These are phyloP conservation scores for Calonectris borealis DNA, from an alignment of 2,113 vertebrate species.

Conservation along the genomic window DNA sequence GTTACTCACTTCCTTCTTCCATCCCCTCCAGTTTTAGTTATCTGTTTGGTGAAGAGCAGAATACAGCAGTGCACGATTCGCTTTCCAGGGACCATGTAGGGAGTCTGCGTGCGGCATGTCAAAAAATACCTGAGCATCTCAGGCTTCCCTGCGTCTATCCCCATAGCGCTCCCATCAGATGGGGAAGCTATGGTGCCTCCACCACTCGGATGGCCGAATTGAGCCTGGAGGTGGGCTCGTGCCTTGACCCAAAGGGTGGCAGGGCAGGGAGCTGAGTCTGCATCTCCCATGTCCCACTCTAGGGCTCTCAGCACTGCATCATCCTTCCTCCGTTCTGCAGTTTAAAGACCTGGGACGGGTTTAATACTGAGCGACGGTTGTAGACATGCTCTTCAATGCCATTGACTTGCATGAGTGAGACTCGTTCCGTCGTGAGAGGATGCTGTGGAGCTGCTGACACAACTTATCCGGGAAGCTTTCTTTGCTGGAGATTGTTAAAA, in stretches of 20 bases:
- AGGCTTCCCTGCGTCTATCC: not conserved
- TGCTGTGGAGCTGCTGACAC: not conserved
- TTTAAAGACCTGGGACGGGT: not conserved
- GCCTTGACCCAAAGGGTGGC: not conserved
- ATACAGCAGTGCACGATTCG: not conserved
- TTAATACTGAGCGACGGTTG: fast-evolving
- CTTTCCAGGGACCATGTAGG: not conserved
- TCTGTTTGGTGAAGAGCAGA: not conserved
- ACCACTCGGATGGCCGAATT: fast-evolving
- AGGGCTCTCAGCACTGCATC: fast-evolving
- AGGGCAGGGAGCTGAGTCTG: not conserved
- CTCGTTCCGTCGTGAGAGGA: not conserved
- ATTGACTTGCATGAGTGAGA: not conserved
- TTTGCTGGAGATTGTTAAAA: not conserved
- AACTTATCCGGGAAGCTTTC: not conserved
- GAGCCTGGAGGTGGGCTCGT: fast-evolving
- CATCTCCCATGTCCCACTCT: not conserved
- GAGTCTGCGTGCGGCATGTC: not conserved
- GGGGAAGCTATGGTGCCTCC: not conserved
- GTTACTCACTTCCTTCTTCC: not conserved
- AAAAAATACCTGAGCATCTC: not conserved
- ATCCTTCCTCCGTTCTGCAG: not conserved
- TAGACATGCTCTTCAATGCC: not conserved
- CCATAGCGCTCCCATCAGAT: fast-evolving
- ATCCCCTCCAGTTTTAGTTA: not conserved